A percentile compares a stretch with the other conserved stretches of the same genome.
Evolutionary conservation across 2,113 vertebrate genomes (phyloP).

Genomic region (Neotoma lepida): DNA sequence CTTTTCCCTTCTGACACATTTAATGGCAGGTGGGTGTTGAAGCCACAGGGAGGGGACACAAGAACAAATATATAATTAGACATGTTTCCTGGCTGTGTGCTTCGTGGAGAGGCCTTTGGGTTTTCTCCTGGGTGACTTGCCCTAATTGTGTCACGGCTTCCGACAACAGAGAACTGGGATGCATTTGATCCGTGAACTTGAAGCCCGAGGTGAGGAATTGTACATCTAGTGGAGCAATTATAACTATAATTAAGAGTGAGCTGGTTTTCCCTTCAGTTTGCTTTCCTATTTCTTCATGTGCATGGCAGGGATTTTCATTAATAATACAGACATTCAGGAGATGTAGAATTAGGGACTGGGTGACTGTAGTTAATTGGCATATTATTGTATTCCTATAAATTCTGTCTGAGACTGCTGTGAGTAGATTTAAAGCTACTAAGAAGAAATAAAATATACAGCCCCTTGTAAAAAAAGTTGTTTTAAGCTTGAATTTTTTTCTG

Average conservation of each 20-base stretch:
- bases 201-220: slow-evolving; percentile 70
- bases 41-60: slow-evolving; percentile 47
- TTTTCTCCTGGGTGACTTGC: slow-evolving; percentile 67
- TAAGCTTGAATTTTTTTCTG: slow-evolving; percentile 65
- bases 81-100: background rate
- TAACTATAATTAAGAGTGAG: slow-evolving; percentile 75
- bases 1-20: slow-evolving; percentile 18
- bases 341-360: slow-evolving; percentile 81
- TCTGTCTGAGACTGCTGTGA: slow-evolving; percentile 75
- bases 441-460: slow-evolving; percentile 79
- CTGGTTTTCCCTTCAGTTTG: slow-evolving; percentile 74
- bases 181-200: slow-evolving; percentile 75
- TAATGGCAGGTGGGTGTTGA: slow-evolving; percentile 60
- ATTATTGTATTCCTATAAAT: slow-evolving; percentile 82
- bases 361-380: slow-evolving; percentile 83
- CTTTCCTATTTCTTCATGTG: slow-evolving; percentile 66
- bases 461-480: slow-evolving; percentile 76
- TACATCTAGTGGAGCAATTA: slow-evolving; percentile 63
- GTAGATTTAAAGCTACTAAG: slow-evolving; percentile 72
- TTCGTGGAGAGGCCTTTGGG: background rate
- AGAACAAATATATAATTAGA: slow-evolving; percentile 65
- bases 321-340: slow-evolving; percentile 81
- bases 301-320: slow-evolving; percentile 78
- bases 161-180: slow-evolving; percentile 69
- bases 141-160: slow-evolving; percentile 65